These are phyloP conservation scores for Catalaphyllia jardinei DNA, from an alignment of 64 coral and sea anemone species.

Conservation along the genomic window DNA sequence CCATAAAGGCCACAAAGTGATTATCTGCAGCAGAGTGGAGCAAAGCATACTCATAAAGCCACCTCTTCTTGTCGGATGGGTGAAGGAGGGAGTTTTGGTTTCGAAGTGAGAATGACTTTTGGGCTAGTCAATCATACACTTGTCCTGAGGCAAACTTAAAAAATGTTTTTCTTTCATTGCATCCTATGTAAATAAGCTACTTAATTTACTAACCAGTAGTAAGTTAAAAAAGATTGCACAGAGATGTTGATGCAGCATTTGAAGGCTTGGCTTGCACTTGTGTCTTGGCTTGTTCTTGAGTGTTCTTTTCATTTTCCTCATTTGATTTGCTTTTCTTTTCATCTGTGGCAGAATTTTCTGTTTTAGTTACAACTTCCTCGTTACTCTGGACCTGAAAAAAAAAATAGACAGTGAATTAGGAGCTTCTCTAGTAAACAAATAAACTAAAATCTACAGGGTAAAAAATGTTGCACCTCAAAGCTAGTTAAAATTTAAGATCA, in stretches of 20 bases:
- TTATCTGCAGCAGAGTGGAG: too few relatives aligned
- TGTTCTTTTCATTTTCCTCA: background rate
- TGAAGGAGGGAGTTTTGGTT: too few relatives aligned
- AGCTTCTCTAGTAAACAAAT: background rate
- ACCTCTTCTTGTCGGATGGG: too few relatives aligned
- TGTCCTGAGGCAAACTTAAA: too few relatives aligned
- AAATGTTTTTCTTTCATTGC: too few relatives aligned
- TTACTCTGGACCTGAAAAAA: background rate
- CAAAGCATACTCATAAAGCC: too few relatives aligned
- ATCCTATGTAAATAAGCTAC: background rate
- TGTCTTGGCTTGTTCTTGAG: background rate
- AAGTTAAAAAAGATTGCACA: slow-evolving; percentile 13
- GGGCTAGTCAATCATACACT: too few relatives aligned
- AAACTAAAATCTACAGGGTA: background rate
- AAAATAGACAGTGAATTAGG: too few relatives aligned
- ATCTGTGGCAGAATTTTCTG: background rate
- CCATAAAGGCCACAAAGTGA: too few relatives aligned
- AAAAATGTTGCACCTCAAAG: too few relatives aligned
- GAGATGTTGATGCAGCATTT: background rate
- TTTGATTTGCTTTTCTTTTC: slow-evolving; percentile 20
- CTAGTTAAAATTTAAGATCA: too few relatives aligned
- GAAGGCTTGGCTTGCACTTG: background rate
- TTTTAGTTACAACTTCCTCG: background rate
- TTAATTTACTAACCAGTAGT: background rate
- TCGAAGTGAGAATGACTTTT: too few relatives aligned